Evolutionary conservation across 2,888 invertebrate genomes (phyloP).

Genomic region (Rugalucina vietnamica): DNA sequence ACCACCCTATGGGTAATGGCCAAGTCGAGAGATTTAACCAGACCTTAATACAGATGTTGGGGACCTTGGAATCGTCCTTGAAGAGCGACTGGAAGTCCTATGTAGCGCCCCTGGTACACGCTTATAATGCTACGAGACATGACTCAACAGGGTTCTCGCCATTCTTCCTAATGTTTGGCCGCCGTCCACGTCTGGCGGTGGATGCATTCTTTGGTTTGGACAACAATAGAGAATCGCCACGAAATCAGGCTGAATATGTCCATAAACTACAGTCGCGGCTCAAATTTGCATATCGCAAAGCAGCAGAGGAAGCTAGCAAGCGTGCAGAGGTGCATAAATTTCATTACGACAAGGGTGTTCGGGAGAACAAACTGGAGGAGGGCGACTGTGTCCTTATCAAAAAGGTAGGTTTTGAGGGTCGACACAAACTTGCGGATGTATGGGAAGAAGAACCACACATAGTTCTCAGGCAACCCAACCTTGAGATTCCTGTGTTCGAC

Average conservation of each 20-base stretch:
- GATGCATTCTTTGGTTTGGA: background rate
- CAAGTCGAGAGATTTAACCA: conserved; percentile 34
- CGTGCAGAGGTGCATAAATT: background rate
- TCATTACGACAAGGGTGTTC: conserved; percentile 1
- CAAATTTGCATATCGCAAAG: conserved; percentile 6
- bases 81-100: background rate
- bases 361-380: background rate
- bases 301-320: background rate
- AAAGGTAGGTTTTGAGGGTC: conserved; percentile 22
- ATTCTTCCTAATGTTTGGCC: background rate
- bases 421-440: conserved; percentile 21
- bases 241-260: background rate
- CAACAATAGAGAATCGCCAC: background rate
- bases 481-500: conserved; percentile 36
- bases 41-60: conserved; percentile 34
- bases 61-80: conserved; percentile 2
- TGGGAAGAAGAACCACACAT: conserved; percentile 27
- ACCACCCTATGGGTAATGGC: conserved; percentile 37
- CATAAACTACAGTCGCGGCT: background rate
- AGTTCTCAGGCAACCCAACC: background rate
- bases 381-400: conserved; percentile 23
- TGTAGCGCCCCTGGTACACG: background rate
- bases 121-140: too few relatives aligned
- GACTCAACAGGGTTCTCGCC: background rate
- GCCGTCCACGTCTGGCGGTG: background rate